Base-by-base conservation (phyloP, 2,888 invertebrate species). In the Drosophila neutralis region DNA sequence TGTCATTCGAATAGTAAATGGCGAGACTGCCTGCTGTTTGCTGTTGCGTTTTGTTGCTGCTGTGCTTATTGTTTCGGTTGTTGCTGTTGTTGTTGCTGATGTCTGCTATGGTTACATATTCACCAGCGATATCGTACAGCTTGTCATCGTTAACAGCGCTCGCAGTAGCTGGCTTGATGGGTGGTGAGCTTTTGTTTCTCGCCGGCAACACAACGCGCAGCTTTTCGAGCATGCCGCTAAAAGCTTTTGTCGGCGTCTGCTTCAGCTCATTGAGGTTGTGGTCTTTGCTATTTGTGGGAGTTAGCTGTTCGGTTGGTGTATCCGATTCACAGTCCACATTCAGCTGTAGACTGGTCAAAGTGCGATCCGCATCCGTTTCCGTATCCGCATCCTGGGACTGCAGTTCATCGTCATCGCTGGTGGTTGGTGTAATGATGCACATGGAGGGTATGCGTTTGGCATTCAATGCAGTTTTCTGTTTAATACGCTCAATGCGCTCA, bases 371-470 rank as follows among this genome's bases (percentile, higher is more conserved):
- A 24, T 78, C 78, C 4, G 45, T 24, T 35, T 76, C 73, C n/a
- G 58, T 68, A 24, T 45, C 45, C 7, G 58, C 38, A 29, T 76
- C 73, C 29, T 67, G 70, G 0, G 82, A 65, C 60, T 91, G 91
- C 56, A 90, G 95, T 92, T 98, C 98, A 88, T 98, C 98, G n/a
- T 87, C 85, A 83, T 98, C 98, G 76, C 97, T 97, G 73, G 96
- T 96, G 0, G 96, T 96, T 6, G 98, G 97, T 21, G 98, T 98
- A 58, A 98, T 97, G 4, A 97, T 97, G 92, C 98, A 98, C 96
- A 98, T 97, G 7, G 98, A 97, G 1, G 98, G 98, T 90, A 98
- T 98, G 82, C 98, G 94, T 82, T 97, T 97, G 60, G 97, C 96
- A 89, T 96, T 97, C 51, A 98, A 97, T 2, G 96, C 96, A 0